Evolutionary conservation across 2,888 invertebrate genomes (phyloP).

Genomic region (Sialis lutaria): DNA sequence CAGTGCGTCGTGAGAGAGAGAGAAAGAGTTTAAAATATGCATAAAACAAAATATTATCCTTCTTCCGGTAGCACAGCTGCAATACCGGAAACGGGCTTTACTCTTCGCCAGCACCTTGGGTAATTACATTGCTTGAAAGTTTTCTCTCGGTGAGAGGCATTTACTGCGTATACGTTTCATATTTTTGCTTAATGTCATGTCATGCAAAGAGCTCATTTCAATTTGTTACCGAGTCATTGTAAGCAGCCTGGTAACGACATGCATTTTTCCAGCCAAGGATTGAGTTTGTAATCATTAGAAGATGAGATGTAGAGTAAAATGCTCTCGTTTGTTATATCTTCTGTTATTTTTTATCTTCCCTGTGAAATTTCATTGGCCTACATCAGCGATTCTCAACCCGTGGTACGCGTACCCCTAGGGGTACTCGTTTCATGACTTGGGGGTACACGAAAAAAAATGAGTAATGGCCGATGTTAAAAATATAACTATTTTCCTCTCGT

Average conservation of each 20-base stretch:
- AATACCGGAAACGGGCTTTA: not conserved
- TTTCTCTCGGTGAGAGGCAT: not conserved
- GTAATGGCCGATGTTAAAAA: too few relatives aligned
- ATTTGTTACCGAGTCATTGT: slow-evolving; percentile 1
- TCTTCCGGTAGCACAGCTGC: slow-evolving; percentile 7
- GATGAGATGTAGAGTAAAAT: too few relatives aligned
- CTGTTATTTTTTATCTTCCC: too few relatives aligned
- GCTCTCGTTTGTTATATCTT: too few relatives aligned
- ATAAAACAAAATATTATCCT: slow-evolving; percentile 22
- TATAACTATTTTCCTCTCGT: too few relatives aligned
- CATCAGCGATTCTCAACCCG: too few relatives aligned
- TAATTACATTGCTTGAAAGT: not conserved
- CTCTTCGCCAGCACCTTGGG: not conserved
- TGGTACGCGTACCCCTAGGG: too few relatives aligned
- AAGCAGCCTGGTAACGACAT: slow-evolving; percentile 22
- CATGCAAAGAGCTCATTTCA: slow-evolving; percentile 10
- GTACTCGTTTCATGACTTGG: too few relatives aligned
- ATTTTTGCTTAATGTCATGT: slow-evolving; percentile 21
- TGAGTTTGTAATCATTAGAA: too few relatives aligned
- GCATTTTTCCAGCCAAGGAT: slow-evolving; percentile 22
- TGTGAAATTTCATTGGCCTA: too few relatives aligned
- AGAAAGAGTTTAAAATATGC: slow-evolving; percentile 11
- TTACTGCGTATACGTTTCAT: slow-evolving; percentile 1
- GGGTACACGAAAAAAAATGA: too few relatives aligned
- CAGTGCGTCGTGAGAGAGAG: too few relatives aligned